phyloP scores from a whole-genome alignment of 2,888 invertebrate species.

The Drosophila kanekoi region DNA sequence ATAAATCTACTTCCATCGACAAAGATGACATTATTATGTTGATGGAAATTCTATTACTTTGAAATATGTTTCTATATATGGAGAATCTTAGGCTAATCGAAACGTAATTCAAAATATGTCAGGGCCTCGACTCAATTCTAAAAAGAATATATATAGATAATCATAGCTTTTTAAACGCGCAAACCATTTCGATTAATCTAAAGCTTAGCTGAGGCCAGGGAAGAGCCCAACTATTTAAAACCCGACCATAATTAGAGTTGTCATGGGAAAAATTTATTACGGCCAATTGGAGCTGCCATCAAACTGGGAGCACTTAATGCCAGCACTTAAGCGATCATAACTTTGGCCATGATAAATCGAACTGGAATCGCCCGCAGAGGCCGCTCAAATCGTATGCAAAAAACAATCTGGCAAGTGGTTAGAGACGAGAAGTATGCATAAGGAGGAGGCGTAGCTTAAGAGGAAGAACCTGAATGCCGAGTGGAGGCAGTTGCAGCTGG shows the following conservation, averaged over 20 bases:
- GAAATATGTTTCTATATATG: not conserved
- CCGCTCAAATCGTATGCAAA: constrained; percentile 27
- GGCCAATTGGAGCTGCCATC: constrained; percentile 48
- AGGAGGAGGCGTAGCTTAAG: not conserved
- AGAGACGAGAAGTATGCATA: not conserved
- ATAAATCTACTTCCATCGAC: constrained; percentile 2
- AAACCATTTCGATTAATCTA: constrained; percentile 4
- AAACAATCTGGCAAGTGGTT: not conserved
- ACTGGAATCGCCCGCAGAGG: constrained; percentile 58
- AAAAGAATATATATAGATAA: not conserved
- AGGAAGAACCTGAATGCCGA: constrained; percentile 31
- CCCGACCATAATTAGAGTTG: constrained; percentile 63
- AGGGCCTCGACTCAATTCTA: no score
- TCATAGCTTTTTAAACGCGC: not conserved
- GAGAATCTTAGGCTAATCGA: no score
- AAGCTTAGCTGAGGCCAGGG: not conserved
- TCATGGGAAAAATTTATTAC: constrained; percentile 68
- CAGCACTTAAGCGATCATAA: constrained; percentile 75
- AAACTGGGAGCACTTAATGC: constrained; percentile 57
- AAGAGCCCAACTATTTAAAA: constrained; percentile 19
- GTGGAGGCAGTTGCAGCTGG: constrained; percentile 46
- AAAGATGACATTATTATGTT: not conserved
- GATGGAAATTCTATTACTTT: not conserved
- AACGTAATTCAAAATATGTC: no score
- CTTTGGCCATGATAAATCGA: constrained; percentile 71